Evolutionary conservation across 2,888 invertebrate species (phyloP), one percentile per base, ranked within the genome.

Genomic region (Plagiodera versicolora): DNA sequence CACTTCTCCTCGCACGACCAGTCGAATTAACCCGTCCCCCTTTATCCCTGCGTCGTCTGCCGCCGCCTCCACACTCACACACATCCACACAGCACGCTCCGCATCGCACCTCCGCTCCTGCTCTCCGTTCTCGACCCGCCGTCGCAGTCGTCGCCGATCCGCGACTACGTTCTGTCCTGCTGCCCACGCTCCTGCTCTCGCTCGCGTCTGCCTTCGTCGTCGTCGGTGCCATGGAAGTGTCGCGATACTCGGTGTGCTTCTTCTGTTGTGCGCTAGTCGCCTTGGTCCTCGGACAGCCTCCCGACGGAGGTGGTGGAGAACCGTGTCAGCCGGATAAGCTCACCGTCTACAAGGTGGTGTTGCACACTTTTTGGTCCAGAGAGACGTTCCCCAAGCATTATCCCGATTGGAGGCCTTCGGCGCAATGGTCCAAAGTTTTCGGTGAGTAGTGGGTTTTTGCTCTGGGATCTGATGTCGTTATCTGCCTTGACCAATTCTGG

Each of bases 341-440:
- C 81, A 93, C 91, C 68, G 90, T 93, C 71, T 96, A 95, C 79
- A 90, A 89, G 79, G 91, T 94, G 80, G 91, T 94, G 70, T 81
- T 95, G 79, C 92, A 93, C 75, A 95, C 94, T 52, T 92, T 92
- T 77, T 96, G 95, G 96, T 92, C 94, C 49, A 85, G 92, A 73
- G 90, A 92, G 72, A 87, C 89, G 74, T 95, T 95, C 78, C 95
- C 95, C 46, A 94, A 94, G 77, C 95, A 95, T 81, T 96, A 94
- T 79, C 96, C 96, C 5, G 92, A 93, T 77, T 94, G 93, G 92
- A 85, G 94, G 77, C 95, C 95, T 44, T 89, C 92, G 14, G 95
- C 96, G 11, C 95, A 95, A 80, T 96, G 94, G 91, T 94, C 95
- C 72, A 92, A 91, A 82, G 87, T 95, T 70, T 86, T 95, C 78